These are phyloP conservation scores for Lutjanus argentimaculatus DNA, from an alignment of 2,797 vertebrate species.

Conservation along the genomic window DNA sequence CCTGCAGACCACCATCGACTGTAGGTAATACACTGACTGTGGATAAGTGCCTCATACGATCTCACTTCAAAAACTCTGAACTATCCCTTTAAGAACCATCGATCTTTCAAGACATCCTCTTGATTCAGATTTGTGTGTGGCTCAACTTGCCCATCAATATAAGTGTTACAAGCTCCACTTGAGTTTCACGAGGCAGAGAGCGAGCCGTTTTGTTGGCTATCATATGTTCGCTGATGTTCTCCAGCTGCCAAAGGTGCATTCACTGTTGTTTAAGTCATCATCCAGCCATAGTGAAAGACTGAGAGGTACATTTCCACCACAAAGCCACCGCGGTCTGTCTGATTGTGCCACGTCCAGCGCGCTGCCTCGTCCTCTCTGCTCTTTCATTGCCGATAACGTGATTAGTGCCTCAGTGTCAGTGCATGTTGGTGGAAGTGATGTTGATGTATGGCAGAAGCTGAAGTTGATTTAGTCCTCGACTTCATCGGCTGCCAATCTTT, in stretches of 20 bases:
- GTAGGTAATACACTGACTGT: too few species aligned
- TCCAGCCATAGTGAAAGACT: background rate
- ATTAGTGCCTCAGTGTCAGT: constrained; percentile 67
- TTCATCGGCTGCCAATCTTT: constrained; percentile 74
- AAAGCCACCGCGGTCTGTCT: constrained; percentile 28
- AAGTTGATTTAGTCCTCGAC: constrained; percentile 80
- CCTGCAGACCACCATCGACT: too few species aligned
- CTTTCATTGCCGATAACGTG: constrained; percentile 66
- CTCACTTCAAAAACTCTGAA: too few species aligned
- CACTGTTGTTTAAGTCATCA: constrained; percentile 28
- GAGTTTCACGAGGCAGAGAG: constrained; percentile 28
- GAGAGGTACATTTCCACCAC: constrained; percentile 34
- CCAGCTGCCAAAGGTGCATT: constrained; percentile 58
- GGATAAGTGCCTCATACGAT: too few species aligned
- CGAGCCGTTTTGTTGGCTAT: constrained; percentile 30
- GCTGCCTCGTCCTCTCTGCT: constrained; percentile 21
- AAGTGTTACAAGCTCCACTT: constrained; percentile 36
- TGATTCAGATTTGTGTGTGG: background rate
- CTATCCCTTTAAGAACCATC: background rate
- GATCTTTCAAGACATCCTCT: constrained; percentile 15
- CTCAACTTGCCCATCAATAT: background rate
- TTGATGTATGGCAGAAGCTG: constrained; percentile 78
- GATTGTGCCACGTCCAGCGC: constrained; percentile 5
- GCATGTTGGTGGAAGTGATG: constrained; percentile 73
- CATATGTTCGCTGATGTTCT: constrained; percentile 15